A percentile compares a stretch with the other conserved stretches of the same genome.
Conservation (phyloP, 2,113 vertebrate species). For the Mohoua ochrocephala region DNA sequence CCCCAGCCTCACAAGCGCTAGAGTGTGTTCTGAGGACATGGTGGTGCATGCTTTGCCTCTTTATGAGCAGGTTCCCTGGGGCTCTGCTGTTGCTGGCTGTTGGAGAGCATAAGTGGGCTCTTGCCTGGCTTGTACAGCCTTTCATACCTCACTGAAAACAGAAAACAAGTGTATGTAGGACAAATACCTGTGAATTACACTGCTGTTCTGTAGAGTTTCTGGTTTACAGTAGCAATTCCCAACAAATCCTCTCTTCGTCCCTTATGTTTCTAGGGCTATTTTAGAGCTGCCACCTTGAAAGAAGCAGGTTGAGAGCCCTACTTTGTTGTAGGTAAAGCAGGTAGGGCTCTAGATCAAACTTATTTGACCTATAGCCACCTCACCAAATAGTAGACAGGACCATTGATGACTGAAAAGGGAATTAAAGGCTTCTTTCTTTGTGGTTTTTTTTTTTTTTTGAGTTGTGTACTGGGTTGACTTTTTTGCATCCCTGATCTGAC, state of each 20-base stretch:
- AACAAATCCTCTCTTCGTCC: neutral
- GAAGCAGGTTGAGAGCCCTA: neutral
- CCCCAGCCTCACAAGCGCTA: neutral
- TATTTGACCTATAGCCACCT: neutral
- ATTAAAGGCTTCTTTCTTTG: neutral
- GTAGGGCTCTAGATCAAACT: neutral
- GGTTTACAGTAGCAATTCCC: neutral
- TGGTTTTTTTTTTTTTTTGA: neutral
- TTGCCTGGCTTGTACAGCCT: neutral
- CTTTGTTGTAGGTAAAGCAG: neutral
- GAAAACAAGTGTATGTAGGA: neutral
- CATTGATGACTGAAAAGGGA: neutral
- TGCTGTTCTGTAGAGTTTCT: neutral
- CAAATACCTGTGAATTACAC: neutral
- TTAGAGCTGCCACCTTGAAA: neutral
- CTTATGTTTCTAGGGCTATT: neutral
- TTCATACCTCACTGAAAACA: neutral
- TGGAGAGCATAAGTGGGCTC: neutral
- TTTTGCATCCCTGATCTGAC: neutral
- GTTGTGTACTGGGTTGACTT: neutral
- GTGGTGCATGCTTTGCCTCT: neutral
- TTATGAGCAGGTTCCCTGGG: neutral
- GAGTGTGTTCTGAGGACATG: neutral
- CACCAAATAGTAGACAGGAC: neutral
- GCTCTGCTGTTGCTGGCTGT: neutral